phyloP scores from a whole-genome alignment of 2,888 invertebrate species.

The Drosophila barbarae region DNA sequence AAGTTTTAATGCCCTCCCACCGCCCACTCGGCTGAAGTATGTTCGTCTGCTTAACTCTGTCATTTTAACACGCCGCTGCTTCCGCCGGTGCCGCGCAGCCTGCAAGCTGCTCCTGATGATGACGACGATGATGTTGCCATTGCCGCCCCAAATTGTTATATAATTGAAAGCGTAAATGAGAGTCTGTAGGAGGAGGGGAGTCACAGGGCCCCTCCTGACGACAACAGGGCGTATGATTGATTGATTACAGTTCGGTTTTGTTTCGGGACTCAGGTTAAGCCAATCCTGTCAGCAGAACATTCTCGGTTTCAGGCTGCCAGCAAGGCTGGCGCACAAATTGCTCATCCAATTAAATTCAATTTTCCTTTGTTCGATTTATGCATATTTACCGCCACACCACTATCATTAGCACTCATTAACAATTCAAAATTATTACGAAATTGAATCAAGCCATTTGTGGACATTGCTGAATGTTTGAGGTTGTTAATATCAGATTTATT shows the following conservation, averaged over 20 bases:
- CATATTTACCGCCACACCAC: conserved; percentile 22
- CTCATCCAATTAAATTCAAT: conserved; percentile 41
- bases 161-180: conserved; percentile 66
- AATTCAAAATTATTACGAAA: conserved; percentile 21
- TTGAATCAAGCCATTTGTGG: conserved; percentile 3
- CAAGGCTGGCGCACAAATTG: conserved; percentile 20
- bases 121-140: conserved; percentile 40
- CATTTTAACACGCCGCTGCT: conserved; percentile 58
- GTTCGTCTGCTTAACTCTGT: conserved; percentile 63
- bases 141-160: conserved; percentile 58
- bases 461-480: neutral
- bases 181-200: neutral
- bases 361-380: conserved; percentile 37
- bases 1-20: conserved; percentile 65
- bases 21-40: conserved; percentile 48
- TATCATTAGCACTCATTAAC: conserved; percentile 29
- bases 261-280: conserved; percentile 25
- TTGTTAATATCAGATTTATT: too few species aligned
- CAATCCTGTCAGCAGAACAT: conserved; percentile 36
- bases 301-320: conserved; percentile 25
- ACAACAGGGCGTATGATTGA: conserved; percentile 65
- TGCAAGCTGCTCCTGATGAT: conserved; percentile 28
- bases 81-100: conserved; percentile 20
- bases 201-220: neutral
- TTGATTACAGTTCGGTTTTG: conserved; percentile 54